These are phyloP conservation scores for Datnioides undecimradiatus DNA, from an alignment of 2,113 vertebrate genomes.

Conservation along the genomic window DNA sequence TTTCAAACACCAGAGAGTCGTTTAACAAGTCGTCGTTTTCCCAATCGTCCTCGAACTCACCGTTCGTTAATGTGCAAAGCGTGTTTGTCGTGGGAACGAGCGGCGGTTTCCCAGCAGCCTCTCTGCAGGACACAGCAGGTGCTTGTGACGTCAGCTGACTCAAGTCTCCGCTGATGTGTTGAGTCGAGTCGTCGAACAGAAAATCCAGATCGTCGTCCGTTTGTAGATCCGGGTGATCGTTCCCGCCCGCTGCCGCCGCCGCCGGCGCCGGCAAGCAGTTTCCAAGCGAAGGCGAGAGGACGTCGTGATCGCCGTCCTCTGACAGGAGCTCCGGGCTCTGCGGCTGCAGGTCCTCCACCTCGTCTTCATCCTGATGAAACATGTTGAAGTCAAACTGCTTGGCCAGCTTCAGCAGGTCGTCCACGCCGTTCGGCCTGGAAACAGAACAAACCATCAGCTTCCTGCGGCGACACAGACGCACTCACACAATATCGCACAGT, in stretches of 20 bases:
- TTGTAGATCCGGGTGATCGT: conserved; percentile 28
- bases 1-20: conserved; percentile 87
- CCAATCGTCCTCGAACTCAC: conserved; percentile 87
- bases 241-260: fast-evolving
- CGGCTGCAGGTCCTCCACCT: conserved; percentile 64
- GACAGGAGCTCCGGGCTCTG: conserved; percentile 36
- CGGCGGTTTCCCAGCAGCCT: conserved; percentile 1
- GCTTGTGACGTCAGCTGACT: conserved; percentile 77
- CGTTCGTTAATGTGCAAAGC: not conserved
- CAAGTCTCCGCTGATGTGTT: conserved; percentile 82
- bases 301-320: not conserved
- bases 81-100: fast-evolving
- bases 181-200: conserved; percentile 91
- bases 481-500: too few relatives aligned
- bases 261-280: not conserved
- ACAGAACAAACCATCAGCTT: not conserved
- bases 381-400: conserved; percentile 93
- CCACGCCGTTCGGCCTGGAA: conserved; percentile 82
- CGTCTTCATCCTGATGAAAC: conserved; percentile 81
- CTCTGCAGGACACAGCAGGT: not conserved
- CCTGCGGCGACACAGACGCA: not conserved
- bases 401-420: conserved; percentile 92
- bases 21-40: conserved; percentile 86
- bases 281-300: not conserved
- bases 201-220: conserved; percentile 86